Conservation (phyloP, 2,888 invertebrate species). For the Synanthedon formicaeformis region DNA sequence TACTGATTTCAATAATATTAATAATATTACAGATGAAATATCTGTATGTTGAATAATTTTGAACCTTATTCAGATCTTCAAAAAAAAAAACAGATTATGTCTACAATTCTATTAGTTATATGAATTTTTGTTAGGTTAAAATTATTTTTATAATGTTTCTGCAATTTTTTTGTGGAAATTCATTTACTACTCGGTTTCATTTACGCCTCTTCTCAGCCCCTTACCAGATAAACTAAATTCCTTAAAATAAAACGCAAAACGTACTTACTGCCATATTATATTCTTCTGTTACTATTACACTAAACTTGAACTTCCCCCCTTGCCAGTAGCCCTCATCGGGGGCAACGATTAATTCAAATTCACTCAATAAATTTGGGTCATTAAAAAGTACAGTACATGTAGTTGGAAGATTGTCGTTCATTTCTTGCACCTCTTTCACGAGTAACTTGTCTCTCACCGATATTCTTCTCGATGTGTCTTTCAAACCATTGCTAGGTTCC, state of each 20-base stretch:
- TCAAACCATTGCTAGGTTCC: constrained; percentile 46
- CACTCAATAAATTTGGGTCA: constrained; percentile 84
- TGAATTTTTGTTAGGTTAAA: no score
- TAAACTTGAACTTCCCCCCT: constrained; percentile 88
- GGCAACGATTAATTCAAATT: constrained; percentile 81
- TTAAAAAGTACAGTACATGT: constrained; percentile 85
- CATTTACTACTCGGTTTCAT: no score
- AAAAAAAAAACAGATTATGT: no score
- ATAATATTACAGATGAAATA: no score
- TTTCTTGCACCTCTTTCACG: constrained; percentile 86
- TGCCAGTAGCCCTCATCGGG: constrained; percentile 92
- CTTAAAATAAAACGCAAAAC: background rate
- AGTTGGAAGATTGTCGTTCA: constrained; percentile 85
- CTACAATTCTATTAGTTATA: no score
- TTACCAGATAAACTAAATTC: no score
- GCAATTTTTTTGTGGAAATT: no score
- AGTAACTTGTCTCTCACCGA: constrained; percentile 84
- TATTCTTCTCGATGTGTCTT: constrained; percentile 68
- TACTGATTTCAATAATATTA: no score
- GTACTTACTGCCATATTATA: constrained; percentile 93
- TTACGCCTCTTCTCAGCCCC: no score
- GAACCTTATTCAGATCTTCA: no score
- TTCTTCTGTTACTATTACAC: constrained; percentile 89
- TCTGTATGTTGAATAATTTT: no score
- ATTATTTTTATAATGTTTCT: no score